Evolutionary conservation across 2,113 vertebrate genomes (phyloP).

Genomic region (Tetraodon nigroviridis): DNA sequence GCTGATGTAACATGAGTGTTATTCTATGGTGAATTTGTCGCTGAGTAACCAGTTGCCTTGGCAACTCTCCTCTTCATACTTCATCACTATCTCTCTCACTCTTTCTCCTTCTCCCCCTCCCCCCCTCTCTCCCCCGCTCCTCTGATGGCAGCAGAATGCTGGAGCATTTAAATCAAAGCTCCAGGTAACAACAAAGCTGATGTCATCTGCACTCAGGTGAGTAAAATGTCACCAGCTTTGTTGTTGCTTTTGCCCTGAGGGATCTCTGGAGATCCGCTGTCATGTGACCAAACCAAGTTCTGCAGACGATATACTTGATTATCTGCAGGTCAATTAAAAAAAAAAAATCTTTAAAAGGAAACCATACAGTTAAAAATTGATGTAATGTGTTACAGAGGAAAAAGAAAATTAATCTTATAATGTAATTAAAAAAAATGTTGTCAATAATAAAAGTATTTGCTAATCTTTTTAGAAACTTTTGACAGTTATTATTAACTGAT

Average conservation of each 20-base stretch:
- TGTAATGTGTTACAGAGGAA: too few species aligned
- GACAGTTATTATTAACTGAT: too few species aligned
- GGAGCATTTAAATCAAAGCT: conserved; percentile 39
- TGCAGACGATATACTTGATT: not conserved
- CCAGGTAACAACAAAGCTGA: conserved; percentile 31
- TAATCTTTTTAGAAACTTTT: too few species aligned
- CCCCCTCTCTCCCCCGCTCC: conserved; percentile 37
- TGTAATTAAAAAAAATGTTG: too few species aligned
- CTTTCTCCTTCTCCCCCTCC: not conserved
- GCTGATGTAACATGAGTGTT: conserved; percentile 58
- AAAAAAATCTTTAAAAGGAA: too few species aligned
- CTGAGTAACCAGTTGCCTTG: conserved; percentile 70
- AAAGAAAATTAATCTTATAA: too few species aligned
- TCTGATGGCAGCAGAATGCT: conserved; percentile 33
- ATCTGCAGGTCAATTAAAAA: too few species aligned
- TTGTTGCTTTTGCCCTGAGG: conserved; percentile 20
- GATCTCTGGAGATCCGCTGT: conserved; percentile 12
- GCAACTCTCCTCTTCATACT: conserved; percentile 46
- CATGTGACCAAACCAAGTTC: conserved; percentile 13
- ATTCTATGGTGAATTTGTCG: conserved; percentile 55
- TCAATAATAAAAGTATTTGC: too few species aligned
- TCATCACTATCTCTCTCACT: conserved; percentile 3
- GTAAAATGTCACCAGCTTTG: not conserved
- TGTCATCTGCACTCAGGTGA: conserved; percentile 14
- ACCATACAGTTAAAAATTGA: too few species aligned